Evolutionary conservation across 2,888 invertebrate genomes (phyloP).

Genomic region (Drosophila neotestacea): DNA sequence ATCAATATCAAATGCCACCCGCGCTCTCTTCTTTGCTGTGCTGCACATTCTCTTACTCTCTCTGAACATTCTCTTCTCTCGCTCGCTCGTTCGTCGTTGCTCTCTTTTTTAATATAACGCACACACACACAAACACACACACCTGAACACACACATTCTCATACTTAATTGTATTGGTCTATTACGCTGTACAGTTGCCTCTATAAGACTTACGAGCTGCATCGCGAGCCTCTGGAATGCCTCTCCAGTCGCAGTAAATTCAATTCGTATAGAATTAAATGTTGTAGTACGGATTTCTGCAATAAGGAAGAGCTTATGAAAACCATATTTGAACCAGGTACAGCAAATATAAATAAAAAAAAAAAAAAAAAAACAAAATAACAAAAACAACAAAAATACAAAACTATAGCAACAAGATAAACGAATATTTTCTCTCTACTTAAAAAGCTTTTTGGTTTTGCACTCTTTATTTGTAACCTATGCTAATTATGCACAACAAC

Average conservation of each 20-base stretch:
- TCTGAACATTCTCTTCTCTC: conserved; percentile 31
- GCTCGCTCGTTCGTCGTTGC: conserved; percentile 41
- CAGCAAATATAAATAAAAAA: conserved; percentile 43
- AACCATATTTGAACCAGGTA: conserved; percentile 84
- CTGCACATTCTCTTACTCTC: conserved; percentile 31
- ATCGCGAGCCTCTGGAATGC: conserved; percentile 85
- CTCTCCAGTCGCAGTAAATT: conserved; percentile 84
- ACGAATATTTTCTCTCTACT: conserved; percentile 36
- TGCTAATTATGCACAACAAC: conserved; percentile 62
- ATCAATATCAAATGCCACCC: conserved; percentile 25
- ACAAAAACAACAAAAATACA: conserved; percentile 43
- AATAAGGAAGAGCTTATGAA: conserved; percentile 85
- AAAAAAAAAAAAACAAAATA: conserved; percentile 23
- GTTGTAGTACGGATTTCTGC: conserved; percentile 85
- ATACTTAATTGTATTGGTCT: conserved; percentile 44
- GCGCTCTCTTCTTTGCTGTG: conserved; percentile 31
- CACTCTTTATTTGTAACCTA: conserved; percentile 36
- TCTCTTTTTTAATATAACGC: conserved; percentile 27
- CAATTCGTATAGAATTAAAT: conserved; percentile 84
- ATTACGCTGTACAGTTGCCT: conserved; percentile 80
- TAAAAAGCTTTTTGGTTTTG: conserved; percentile 52
- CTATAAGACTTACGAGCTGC: conserved; percentile 84
- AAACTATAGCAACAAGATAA: conserved; percentile 44
- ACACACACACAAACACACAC: conserved; percentile 16
- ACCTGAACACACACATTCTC: conserved; percentile 21